phyloP scores from a whole-genome alignment of 2,113 vertebrate genomes.

The Caranx ignobilis region DNA sequence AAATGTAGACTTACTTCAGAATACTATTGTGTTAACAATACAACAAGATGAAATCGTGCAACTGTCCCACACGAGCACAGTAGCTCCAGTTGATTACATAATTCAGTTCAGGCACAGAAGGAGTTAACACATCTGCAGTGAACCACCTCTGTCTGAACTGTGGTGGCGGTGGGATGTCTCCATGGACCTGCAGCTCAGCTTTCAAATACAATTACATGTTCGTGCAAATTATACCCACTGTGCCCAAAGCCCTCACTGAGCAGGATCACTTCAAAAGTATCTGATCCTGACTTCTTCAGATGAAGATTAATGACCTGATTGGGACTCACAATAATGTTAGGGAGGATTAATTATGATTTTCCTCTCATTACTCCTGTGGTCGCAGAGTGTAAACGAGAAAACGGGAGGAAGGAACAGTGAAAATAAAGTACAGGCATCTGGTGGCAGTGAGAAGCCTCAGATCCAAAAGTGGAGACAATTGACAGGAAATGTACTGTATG shows the following conservation, averaged over 20 bases:
- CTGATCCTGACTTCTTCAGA: conserved; percentile 27
- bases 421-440: conserved; percentile 48
- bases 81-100: conserved; percentile 41
- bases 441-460: conserved; percentile 39
- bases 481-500: conserved; percentile 46
- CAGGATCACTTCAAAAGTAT: conserved; percentile 30
- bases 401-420: conserved; percentile 15
- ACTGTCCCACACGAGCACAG: conserved; percentile 7
- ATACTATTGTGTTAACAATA: conserved; percentile 31
- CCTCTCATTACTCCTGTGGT: conserved; percentile 30
- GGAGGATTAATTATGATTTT: conserved; percentile 41
- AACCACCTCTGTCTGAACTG: conserved; percentile 61
- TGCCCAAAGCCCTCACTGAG: conserved; percentile 10
- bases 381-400: conserved; percentile 22
- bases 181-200: conserved; percentile 26
- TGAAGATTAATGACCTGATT: conserved; percentile 54
- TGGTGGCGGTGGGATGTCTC: conserved; percentile 34
- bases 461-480: conserved; percentile 22
- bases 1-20: neutral
- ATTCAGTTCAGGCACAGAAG: conserved; percentile 32
- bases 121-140: conserved; percentile 54
- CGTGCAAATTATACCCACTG: conserved; percentile 41
- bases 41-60: conserved; percentile 27
- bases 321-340: conserved; percentile 12
- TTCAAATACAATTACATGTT: conserved; percentile 63